Evolutionary conservation across 2,888 invertebrate genomes (phyloP).

Genomic region (Serrognathus titanus): DNA sequence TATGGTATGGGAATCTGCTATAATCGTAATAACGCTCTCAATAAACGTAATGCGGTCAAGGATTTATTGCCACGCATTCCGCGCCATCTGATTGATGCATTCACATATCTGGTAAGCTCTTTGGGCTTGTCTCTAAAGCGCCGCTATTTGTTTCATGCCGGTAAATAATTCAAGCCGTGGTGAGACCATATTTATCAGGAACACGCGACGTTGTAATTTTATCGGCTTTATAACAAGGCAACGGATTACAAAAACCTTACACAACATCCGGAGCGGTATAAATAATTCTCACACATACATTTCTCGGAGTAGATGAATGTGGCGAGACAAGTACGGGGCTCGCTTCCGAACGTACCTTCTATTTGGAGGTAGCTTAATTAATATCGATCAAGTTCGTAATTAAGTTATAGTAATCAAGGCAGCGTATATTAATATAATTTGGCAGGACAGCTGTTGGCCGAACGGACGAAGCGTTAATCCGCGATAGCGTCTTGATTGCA

Average conservation of each 20-base stretch:
- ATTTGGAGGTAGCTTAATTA: no score
- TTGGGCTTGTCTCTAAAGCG: constrained; percentile 24
- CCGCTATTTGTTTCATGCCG: constrained; percentile 20
- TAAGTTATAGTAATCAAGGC: not conserved
- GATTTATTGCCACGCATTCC: not conserved
- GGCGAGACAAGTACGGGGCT: no score
- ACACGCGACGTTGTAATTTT: not conserved
- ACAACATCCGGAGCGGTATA: no score
- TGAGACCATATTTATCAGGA: not conserved
- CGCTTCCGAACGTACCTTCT: no score
- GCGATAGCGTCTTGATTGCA: constrained; percentile 1
- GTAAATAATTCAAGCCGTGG: constrained; percentile 13
- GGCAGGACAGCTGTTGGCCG: not conserved
- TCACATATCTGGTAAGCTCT: constrained; percentile 29
- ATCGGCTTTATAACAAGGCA: no score
- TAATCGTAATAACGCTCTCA: not conserved
- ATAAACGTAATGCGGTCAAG: not conserved
- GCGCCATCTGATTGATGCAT: constrained; percentile 19
- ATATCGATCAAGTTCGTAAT: not conserved
- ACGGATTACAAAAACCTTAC: no score
- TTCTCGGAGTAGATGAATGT: no score
- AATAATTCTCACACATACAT: no score
- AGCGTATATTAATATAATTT: not conserved
- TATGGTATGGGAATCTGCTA: no score
- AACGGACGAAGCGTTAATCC: not conserved